Percentiles rank a stretch among this genome's conserved stretches.
Conservation (phyloP, 2,113 vertebrate genomes). For the western clawed frog (Xenopus tropicalis) region UCB_Xtro_10.0 CM004448.2:112058501-112059000, state of each 20-base stretch:
- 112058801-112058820: neutral
- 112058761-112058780: neutral
- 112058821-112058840: neutral
- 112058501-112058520: no score
- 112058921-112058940: no score
- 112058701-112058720: slow-evolving; percentile 31
- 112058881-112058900: neutral
- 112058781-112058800: neutral
- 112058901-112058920: no score
- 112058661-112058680: slow-evolving; percentile 8
- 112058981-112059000: no score
- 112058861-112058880: neutral
- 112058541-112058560: slow-evolving; percentile 8
- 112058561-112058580: neutral
- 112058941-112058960: no score
- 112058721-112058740: slow-evolving; percentile 10
- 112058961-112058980: no score
- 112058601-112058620: neutral
- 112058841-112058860: neutral
- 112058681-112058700: slow-evolving; percentile 23
- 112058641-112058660: slow-evolving; percentile 4
- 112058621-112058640: slow-evolving; percentile 11
- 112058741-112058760: neutral
- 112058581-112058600: slow-evolving; percentile 4
- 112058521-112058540: neutral